Percentiles rank a stretch among this genome's conserved stretches.
phyloP scores from a whole-genome alignment of 2,113 vertebrate genomes.

The Dipodomys ordii region DNA sequence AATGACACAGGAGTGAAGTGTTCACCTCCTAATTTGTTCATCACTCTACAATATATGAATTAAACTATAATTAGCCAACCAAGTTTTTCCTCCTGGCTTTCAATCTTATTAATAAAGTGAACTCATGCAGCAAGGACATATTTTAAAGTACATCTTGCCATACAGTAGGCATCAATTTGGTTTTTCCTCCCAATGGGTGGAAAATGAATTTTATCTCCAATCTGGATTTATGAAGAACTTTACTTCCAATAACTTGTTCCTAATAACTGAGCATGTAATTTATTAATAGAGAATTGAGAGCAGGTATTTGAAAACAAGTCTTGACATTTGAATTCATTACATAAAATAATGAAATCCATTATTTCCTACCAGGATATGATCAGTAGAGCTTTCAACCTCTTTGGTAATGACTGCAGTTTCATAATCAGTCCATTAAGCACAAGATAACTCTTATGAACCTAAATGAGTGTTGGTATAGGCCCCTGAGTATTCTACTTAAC shows the following conservation, averaged over 20 bases:
- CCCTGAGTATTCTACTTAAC: not conserved
- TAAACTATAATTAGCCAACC: slow-evolving; percentile 12
- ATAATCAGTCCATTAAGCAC: slow-evolving; percentile 60
- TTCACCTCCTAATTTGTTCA: not conserved
- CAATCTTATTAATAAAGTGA: slow-evolving; percentile 6
- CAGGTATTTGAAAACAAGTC: slow-evolving; percentile 57
- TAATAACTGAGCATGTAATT: slow-evolving; percentile 63
- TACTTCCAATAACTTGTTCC: slow-evolving; percentile 33
- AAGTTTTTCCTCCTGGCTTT: not conserved
- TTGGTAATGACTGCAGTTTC: slow-evolving; percentile 27
- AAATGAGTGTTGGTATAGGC: slow-evolving; percentile 22
- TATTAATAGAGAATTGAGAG: slow-evolving; percentile 49
- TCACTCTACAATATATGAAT: slow-evolving; percentile 11
- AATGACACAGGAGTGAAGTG: not conserved
- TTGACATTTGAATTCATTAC: slow-evolving; percentile 57
- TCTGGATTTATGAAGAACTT: slow-evolving; percentile 49
- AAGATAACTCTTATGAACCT: slow-evolving; percentile 49
- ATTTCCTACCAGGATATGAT: slow-evolving; percentile 64
- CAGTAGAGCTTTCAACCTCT: slow-evolving; percentile 54
- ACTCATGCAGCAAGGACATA: slow-evolving; percentile 13
- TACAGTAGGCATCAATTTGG: slow-evolving; percentile 26
- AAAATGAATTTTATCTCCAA: slow-evolving; percentile 61
- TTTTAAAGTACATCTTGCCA: slow-evolving; percentile 46
- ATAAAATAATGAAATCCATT: slow-evolving; percentile 63
- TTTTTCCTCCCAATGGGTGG: slow-evolving; percentile 43